These are phyloP conservation scores for Drosophila erecta DNA, from an alignment of 1,140 invertebrate genomes.

Conservation along the genomic window DNA sequence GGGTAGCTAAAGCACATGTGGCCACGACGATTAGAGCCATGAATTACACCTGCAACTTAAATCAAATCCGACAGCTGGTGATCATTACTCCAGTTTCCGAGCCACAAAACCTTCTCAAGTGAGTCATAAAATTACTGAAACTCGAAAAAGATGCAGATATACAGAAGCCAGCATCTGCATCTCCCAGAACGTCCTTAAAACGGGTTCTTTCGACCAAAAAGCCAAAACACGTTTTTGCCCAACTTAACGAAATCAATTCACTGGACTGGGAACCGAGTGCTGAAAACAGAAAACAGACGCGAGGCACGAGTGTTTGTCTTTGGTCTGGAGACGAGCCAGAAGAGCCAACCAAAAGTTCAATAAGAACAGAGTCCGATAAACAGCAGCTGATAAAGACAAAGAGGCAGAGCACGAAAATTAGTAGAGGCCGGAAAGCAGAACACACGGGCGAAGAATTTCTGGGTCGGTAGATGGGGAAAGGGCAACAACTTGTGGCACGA, in stretches of 20 bases:
- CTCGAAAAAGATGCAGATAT: conserved; percentile 41
- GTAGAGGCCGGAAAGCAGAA: conserved; percentile 44
- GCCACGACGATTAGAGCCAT: conserved; percentile 4
- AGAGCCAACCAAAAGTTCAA: conserved; percentile 59
- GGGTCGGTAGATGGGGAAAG: conserved; percentile 1
- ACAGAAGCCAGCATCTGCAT: conserved; percentile 13
- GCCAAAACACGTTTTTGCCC: conserved; percentile 65
- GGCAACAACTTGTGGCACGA: conserved; percentile 75
- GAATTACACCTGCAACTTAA: conserved; percentile 20
- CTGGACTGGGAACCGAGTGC: not conserved
- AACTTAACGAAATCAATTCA: conserved; percentile 73
- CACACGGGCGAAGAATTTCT: conserved; percentile 14
- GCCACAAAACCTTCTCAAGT: conserved; percentile 17
- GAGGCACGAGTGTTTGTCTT: conserved; percentile 60
- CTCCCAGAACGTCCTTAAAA: conserved; percentile 66
- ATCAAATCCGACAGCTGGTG: conserved; percentile 13
- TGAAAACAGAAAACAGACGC: conserved; percentile 27
- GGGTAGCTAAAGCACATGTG: conserved; percentile 3
- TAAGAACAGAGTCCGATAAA: conserved; percentile 64
- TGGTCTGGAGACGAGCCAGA: not conserved
- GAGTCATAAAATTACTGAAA: conserved; percentile 54
- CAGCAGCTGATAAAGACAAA: conserved; percentile 73
- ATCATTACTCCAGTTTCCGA: conserved; percentile 3
- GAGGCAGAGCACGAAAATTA: conserved; percentile 73
- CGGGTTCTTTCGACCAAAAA: conserved; percentile 60